Evolutionary conservation across 1,140 invertebrate genomes (phyloP), one percentile per base, ranked within the genome.

Genomic region (Drosophila hydei): DNA sequence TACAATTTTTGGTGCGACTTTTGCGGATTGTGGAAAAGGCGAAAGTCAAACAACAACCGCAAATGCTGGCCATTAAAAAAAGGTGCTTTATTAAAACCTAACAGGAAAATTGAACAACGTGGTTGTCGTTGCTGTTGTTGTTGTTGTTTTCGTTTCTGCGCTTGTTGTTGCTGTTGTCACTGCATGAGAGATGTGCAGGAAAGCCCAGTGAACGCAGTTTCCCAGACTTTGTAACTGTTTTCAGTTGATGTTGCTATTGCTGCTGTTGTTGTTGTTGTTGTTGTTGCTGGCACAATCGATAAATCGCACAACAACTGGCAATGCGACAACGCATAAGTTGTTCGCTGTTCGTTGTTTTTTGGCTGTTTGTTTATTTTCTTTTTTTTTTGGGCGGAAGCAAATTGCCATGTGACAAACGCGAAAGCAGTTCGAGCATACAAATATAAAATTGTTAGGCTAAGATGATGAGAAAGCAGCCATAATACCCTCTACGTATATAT

Each of bases 1-100:
- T 43, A 21, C 65, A 69, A 79, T 64, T 59, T 87, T 88, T 85
- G 81, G 74, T 77, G 81, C 67, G 72, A 85, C 64, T 87, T 77
- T 71, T 74, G 81, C 64, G 42, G 52, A 59, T 59, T 69, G 64
- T 54, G 47, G 50, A 27, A 61, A 56, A 69, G 67, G 72, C 72
- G 83, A 87, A 87, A 87, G 83, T 88, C 78, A 58, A 48, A 55
- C 55, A 47, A 42, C 52, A 25, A 21, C 45, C 47, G 23, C 55
- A 64, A 69, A 72, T 63, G 69, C 48, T 68, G 61, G 74, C 81
- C 70, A 80, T 85, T 80, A 75, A 70, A 72, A 72, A 16, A 63
- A 64, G 30, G 36, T 43, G 54, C 55, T 63, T 75, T 70, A 70
- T 79, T 54, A 54, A 73, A 61, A 59, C 59, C 63, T 55, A 76